Percentiles rank a stretch among this genome's conserved stretches.
These are phyloP conservation scores for Xylocopa sonorina DNA, from an alignment of 1,140 invertebrate species.

Conservation along the genomic window DNA sequence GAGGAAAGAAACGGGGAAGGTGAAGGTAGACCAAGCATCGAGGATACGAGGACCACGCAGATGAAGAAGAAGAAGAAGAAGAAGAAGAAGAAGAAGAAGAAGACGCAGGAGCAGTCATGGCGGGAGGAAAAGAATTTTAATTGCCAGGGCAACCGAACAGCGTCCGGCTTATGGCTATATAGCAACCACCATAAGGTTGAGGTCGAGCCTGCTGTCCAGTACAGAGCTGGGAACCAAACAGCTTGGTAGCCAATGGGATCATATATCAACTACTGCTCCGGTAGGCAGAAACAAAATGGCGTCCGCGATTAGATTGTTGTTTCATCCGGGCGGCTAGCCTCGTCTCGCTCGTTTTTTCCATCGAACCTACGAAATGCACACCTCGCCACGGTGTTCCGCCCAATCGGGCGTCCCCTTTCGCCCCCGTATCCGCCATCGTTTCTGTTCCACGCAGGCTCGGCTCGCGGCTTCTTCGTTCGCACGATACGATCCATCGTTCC, in stretches of 20 bases:
- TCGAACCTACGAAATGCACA: slow-evolving; percentile 37
- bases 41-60: slow-evolving; percentile 15
- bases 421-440: slow-evolving; percentile 36
- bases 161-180: slow-evolving; percentile 69
- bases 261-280: slow-evolving; percentile 80
- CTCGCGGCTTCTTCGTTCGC: too few species aligned
- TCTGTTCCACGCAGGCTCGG: not conserved
- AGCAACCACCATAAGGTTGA: slow-evolving; percentile 75
- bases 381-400: slow-evolving; percentile 23
- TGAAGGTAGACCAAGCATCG: slow-evolving; percentile 58
- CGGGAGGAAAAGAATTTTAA: slow-evolving; percentile 81
- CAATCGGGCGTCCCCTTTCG: slow-evolving; percentile 35
- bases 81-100: slow-evolving; percentile 64
- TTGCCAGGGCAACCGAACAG: slow-evolving; percentile 75
- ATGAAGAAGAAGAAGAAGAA: slow-evolving; percentile 21
- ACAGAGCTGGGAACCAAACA: slow-evolving; percentile 75
- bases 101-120: slow-evolving; percentile 66
- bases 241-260: slow-evolving; percentile 81
- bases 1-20: slow-evolving; percentile 49
- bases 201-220: slow-evolving; percentile 74
- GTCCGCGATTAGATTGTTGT: slow-evolving; percentile 74
- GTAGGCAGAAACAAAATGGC: slow-evolving; percentile 80
- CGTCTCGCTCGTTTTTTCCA: slow-evolving; percentile 40
- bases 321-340: slow-evolving; percentile 52
- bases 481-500: too few species aligned